Evolutionary conservation across 2,888 invertebrate genomes (phyloP), one percentile per base, ranked within the genome.

Genomic region (Habrosyne pyritoides): DNA sequence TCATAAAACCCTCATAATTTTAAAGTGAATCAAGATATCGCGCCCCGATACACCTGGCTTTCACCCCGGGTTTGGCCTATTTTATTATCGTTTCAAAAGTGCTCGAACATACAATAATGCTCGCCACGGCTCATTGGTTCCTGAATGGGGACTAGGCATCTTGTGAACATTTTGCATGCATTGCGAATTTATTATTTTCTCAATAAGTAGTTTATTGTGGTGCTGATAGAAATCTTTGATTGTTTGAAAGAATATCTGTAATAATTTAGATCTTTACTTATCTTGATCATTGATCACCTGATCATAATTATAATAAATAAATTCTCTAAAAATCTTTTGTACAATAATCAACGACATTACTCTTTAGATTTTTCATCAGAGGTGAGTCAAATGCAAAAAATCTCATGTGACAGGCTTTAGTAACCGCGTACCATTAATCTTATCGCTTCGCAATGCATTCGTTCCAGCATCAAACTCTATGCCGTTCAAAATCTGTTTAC

Each of bases 1-100:
- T 83, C 81, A 88, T 85, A 85, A 82, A 84, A 73, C 90, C 88
- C 90, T 86, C 81, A 87, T 86, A 83, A 74, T 71, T 74, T 65
- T 69, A 69, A 76, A 87, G 84, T 84, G 83, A 89, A 90, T 91
- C 92, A 91, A 92, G 91, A 92, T 92, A 89, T 85, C 81, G 87
- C 72, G 75, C 79, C 81, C 83, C 69, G 78, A 83, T 84, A 81
- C 91, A 91, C 90, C 91, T 91, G 91, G 91, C 84, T 90, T 84
- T 87, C 83, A 78, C 89, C 84, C 81, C 76, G 81, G 63, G 61
- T 63, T 68, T 71, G 60, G 72, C 69, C 75, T 77, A 73, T 78
- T 77, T 73, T 66, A 77, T 77, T 79, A 71, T 74, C 71, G 66
- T 75, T 42, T 77, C 63, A 75, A 75, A 73, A 74, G 79, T 78